Conservation (phyloP, 2,113 vertebrate species). For the Oryzias woworae region DNA sequence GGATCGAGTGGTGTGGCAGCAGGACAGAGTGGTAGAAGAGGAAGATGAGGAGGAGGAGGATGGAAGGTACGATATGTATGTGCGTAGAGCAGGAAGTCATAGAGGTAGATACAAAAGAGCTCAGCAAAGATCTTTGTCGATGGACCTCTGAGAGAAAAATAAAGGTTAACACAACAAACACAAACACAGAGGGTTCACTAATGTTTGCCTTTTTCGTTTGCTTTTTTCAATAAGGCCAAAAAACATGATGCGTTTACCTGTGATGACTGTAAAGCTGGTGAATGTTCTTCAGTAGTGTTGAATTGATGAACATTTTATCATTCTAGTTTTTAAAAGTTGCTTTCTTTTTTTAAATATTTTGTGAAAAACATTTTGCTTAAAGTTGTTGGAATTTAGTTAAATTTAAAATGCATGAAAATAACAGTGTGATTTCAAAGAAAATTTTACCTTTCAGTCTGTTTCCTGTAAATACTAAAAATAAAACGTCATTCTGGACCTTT, state of each 20-base stretch:
- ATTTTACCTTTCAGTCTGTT: neutral
- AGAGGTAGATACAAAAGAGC: conserved; percentile 61
- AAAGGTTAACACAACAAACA: neutral
- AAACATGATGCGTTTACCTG: neutral
- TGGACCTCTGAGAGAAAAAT: conserved; percentile 83
- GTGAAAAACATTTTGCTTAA: too few relatives aligned
- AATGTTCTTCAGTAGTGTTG: too few relatives aligned
- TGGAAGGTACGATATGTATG: conserved; percentile 80
- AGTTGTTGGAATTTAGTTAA: too few relatives aligned
- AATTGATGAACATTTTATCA: too few relatives aligned
- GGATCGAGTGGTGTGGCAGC: conserved; percentile 80
- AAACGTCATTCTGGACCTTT: neutral
- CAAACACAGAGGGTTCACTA: neutral
- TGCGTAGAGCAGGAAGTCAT: conserved; percentile 70
- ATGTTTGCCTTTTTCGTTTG: neutral
- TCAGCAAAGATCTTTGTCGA: conserved; percentile 89
- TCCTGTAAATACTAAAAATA: conserved; percentile 14
- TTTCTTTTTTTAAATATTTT: too few relatives aligned
- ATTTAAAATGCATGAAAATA: too few relatives aligned
- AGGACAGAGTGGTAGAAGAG: conserved; percentile 92
- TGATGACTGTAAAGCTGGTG: too few relatives aligned
- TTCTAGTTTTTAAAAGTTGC: too few relatives aligned
- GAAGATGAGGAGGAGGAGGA: conserved; percentile 75
- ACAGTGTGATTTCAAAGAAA: neutral
- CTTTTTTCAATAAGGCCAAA: neutral